Base-by-base conservation (phyloP, 1,140 invertebrate species). In the Leptonema lineaticorne region DNA sequence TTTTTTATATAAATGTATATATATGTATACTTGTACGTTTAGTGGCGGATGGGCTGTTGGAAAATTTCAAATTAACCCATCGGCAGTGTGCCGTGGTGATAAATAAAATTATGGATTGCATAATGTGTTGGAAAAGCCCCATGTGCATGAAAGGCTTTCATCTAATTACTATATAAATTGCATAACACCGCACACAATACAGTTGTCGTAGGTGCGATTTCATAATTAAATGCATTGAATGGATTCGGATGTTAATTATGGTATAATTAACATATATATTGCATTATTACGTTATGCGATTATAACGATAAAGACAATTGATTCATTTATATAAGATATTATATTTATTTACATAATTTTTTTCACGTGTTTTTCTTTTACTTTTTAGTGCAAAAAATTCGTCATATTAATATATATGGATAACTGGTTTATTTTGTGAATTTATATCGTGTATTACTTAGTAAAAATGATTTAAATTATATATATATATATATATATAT, bases 151-250 rank as follows among this genome's bases (percentile, higher is more conserved):
- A 41, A 62, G 37, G 37, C 59, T 62, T 62, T 45, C 37, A 24
- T 37, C 30, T 45, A 41, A 62, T 45, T 45, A 27, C 59, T 33
- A 45, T 62, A 62, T 45, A 45, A 62, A 62, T 62, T 62, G 59
- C 33, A 62, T 45, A 62, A 62, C 26, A 27, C 8, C 18, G 6
- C 18, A 5, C 24, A 57, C 26, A 14, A 57, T 33, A 29, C 28
- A 9, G 1, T 33, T 18, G 28, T 18, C 30, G 9, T 62, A 27
- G 29, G 37, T 41, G n/a, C 33, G 33, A 27, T 16, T 33, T 22
- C 9, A 11, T 41, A 30, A 41, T 33, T 33, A 30, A 33, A 18
- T 18, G 6, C 20, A 33, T 59, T 33, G 57, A 59, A 59, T n/a
- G n/a, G n/a, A n/a, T n/a, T n/a, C n/a, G n/a, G n/a, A n/a, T n/a